These are phyloP conservation scores for Lagodon rhomboides DNA, from an alignment of 2,797 vertebrate genomes.

Conservation along the genomic window DNA sequence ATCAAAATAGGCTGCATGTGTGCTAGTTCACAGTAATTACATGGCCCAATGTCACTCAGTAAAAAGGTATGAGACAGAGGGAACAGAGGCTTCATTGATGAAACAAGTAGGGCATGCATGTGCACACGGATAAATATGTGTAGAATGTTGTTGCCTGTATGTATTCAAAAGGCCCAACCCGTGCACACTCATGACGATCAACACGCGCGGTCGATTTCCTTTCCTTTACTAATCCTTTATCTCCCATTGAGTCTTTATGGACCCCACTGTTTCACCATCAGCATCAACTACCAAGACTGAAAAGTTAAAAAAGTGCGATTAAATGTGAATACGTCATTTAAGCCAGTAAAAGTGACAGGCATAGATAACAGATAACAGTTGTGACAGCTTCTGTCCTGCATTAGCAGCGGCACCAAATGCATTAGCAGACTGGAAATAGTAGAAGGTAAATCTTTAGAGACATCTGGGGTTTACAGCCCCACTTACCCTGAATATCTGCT, in stretches of 20 bases:
- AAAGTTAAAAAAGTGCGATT: constrained; percentile 10
- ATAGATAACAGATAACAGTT: constrained; percentile 70
- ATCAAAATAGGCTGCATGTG: constrained; percentile 29
- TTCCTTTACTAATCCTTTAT: neutral
- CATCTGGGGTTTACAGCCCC: constrained; percentile 52
- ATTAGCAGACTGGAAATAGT: constrained; percentile 68
- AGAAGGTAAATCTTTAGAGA: constrained; percentile 57
- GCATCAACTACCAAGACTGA: constrained; percentile 3
- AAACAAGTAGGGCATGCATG: constrained; percentile 32
- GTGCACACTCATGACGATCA: neutral
- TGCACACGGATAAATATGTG: constrained; percentile 17
- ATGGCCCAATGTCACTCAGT: constrained; percentile 15
- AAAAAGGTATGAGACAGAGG: constrained; percentile 17
- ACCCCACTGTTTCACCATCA: neutral
- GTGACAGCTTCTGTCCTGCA: constrained; percentile 50
- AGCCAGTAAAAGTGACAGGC: constrained; percentile 47
- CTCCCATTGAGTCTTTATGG: constrained; percentile 2
- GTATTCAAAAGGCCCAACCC: constrained; percentile 1
- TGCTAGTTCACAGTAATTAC: constrained; percentile 38
- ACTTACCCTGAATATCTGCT: constrained; percentile 9
- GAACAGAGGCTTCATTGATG: constrained; percentile 59
- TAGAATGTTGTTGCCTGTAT: constrained; percentile 19
- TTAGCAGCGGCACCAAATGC: constrained; percentile 57
- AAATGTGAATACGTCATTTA: constrained; percentile 31
- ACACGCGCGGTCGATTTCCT: neutral